Conservation (phyloP, 2,113 vertebrate genomes). For the Emydocephalus ijimae region DNA sequence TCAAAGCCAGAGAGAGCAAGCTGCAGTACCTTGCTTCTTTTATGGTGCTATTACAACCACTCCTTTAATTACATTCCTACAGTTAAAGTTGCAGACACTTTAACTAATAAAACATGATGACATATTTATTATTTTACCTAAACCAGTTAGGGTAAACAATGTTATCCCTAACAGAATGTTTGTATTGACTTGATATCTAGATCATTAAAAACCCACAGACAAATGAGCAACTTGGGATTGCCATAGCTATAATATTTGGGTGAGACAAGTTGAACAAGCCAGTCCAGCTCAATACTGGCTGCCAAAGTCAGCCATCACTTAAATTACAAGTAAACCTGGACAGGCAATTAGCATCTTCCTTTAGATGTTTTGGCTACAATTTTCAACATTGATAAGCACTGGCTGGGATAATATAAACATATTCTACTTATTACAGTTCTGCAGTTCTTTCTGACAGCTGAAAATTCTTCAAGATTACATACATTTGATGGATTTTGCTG, state of each 20-base stretch:
- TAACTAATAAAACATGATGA: no score
- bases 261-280: background rate
- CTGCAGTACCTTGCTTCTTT: no score
- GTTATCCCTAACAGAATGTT: no score
- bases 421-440: background rate
- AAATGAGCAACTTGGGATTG: background rate
- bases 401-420: background rate
- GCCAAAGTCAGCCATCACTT: background rate
- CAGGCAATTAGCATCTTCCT: background rate
- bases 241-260: background rate
- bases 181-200: background rate
- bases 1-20: no score
- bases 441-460: background rate
- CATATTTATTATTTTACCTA: no score
- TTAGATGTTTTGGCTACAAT: background rate
- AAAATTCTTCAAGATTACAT: background rate
- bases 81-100: no score
- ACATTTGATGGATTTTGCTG: background rate
- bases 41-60: no score
- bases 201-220: no score
- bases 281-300: background rate
- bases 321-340: background rate
- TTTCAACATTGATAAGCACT: background rate
- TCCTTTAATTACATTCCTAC: no score
- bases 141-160: no score